Evolutionary conservation across 2,113 vertebrate genomes (phyloP).

Genomic region (Orycteropus afer): DNA sequence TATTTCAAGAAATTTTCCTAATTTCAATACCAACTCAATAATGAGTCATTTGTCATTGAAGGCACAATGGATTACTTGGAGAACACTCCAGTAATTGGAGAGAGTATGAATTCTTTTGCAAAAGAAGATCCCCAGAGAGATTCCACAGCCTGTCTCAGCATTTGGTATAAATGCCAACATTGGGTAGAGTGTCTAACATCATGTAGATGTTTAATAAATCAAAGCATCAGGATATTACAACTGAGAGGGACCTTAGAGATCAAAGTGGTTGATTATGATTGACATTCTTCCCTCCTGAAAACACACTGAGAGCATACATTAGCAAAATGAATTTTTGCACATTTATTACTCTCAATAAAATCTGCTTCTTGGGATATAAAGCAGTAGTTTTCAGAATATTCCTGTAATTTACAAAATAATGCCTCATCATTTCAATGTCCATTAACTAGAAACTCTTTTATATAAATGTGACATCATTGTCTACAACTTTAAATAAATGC

Average conservation of each 20-base stretch:
- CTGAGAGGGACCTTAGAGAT: slow-evolving; percentile 24
- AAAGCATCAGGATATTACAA: slow-evolving; percentile 12
- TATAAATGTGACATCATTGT: neutral
- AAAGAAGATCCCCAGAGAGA: neutral
- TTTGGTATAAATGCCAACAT: slow-evolving; percentile 1
- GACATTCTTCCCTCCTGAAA: slow-evolving; percentile 7
- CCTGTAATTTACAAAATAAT: neutral
- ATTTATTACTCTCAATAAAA: slow-evolving; percentile 30
- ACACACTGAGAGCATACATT: neutral
- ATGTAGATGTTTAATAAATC: slow-evolving; percentile 27
- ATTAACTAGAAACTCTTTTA: neutral
- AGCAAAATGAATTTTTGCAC: slow-evolving; percentile 26
- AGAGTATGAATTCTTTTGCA: neutral
- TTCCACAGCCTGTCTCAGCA: neutral
- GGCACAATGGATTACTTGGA: neutral
- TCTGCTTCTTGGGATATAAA: neutral
- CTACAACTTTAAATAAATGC: neutral
- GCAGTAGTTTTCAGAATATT: neutral
- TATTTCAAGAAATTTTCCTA: neutral
- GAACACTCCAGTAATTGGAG: neutral
- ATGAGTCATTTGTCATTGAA: neutral
- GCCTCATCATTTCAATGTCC: neutral
- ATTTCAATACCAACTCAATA: slow-evolving; percentile 22
- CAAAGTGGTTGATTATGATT: neutral
- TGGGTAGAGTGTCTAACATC: neutral